These are phyloP conservation scores for Orchesella cincta DNA, from an alignment of 1,140 invertebrate genomes.

Conservation along the genomic window DNA sequence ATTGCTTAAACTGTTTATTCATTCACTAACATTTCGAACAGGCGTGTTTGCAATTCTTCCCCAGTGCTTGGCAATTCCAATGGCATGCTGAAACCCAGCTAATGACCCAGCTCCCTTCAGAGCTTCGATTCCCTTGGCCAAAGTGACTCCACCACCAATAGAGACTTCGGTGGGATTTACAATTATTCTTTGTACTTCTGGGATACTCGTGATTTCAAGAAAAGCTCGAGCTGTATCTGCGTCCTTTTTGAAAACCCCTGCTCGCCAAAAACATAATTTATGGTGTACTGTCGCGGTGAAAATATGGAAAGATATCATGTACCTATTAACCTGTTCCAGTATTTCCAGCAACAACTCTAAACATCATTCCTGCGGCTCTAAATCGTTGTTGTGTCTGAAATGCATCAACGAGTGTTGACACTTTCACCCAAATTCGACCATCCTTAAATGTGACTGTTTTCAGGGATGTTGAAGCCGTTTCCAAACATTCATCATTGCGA, in stretches of 20 bases:
- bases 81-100: constrained; percentile 50
- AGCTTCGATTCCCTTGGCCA: constrained; percentile 66
- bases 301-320: too few relatives aligned
- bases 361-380: constrained; percentile 59
- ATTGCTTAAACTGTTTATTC: background rate
- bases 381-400: constrained; percentile 61
- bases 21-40: constrained; percentile 54
- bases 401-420: constrained; percentile 60
- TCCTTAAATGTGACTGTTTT: background rate
- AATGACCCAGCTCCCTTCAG: constrained; percentile 55
- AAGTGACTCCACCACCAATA: constrained; percentile 65
- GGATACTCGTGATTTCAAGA: constrained; percentile 71
- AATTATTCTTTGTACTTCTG: constrained; percentile 60
- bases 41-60: constrained; percentile 53
- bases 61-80: constrained; percentile 52
- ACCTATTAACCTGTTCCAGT: constrained; percentile 72
- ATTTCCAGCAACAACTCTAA: constrained; percentile 67
- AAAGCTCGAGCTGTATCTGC: constrained; percentile 61
- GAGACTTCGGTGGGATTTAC: constrained; percentile 24
- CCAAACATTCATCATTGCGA: background rate
- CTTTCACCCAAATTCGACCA: constrained; percentile 60
- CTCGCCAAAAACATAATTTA: background rate
- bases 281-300: background rate
- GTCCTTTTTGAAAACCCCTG: constrained; percentile 65
- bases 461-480: background rate